Conservation (phyloP, 2,797 vertebrate genomes). For the Oreochromis mossambicus region DNA sequence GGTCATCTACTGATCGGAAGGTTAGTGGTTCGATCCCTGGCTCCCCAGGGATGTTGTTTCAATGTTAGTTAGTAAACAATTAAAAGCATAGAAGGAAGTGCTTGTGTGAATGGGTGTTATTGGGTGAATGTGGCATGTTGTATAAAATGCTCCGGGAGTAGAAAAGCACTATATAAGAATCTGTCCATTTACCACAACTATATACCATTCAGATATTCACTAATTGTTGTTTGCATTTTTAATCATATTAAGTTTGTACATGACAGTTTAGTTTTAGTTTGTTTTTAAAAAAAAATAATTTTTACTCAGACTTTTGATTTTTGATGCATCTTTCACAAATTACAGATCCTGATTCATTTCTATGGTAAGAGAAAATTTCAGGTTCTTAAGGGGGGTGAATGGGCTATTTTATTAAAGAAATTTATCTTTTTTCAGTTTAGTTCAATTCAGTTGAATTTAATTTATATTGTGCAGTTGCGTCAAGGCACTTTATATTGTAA, state of each 20-base stretch:
- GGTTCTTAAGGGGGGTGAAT: background rate
- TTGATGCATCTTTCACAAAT: background rate
- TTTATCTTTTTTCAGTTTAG: background rate
- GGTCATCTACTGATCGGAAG: rapidly evolving
- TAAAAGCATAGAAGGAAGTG: background rate
- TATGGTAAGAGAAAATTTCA: background rate
- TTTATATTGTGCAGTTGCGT: background rate
- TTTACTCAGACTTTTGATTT: background rate
- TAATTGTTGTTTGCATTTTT: background rate
- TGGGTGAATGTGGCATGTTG: rapidly evolving
- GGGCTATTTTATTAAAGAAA: background rate
- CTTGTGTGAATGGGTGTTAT: background rate
- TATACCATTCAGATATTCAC: background rate
- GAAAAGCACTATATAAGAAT: background rate
- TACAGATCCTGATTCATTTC: background rate
- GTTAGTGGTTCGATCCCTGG: rapidly evolving
- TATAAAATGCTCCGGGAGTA: background rate
- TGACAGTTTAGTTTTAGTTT: background rate
- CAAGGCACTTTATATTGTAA: background rate
- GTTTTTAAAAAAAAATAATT: rapidly evolving
- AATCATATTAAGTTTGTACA: background rate
- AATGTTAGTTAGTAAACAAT: background rate
- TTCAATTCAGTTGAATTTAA: background rate
- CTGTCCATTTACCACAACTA: background rate
- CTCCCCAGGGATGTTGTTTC: background rate